Conservation (phyloP, 2,113 vertebrate genomes). For the Gobiocypris rarus region DNA sequence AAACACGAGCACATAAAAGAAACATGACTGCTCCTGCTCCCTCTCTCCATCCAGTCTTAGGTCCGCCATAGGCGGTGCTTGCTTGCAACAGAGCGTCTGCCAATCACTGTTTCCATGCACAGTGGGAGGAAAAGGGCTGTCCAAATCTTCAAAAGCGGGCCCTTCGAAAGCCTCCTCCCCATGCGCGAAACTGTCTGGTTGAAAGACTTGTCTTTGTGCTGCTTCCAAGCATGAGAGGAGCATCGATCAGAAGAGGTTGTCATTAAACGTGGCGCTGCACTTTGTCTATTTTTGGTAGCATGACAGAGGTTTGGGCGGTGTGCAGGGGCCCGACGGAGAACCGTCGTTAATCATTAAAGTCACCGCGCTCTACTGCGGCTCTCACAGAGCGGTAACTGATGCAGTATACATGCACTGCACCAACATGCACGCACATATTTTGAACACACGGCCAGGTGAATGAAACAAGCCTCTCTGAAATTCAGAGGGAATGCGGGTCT, state of each 20-base stretch:
- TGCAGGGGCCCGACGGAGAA: conserved; percentile 32
- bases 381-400: not conserved
- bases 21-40: conserved; percentile 16
- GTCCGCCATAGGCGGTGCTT: conserved; percentile 38
- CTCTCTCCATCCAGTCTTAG: conserved; percentile 15
- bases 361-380: not conserved
- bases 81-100: conserved; percentile 21
- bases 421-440: not conserved
- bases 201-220: conserved; percentile 46
- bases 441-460: conserved; percentile 13
- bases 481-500: not conserved
- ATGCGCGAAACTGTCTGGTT: conserved; percentile 51
- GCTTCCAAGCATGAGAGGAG: conserved; percentile 35
- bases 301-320: conserved; percentile 37
- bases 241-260: conserved; percentile 50
- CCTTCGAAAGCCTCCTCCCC: conserved; percentile 33
- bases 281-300: conserved; percentile 41
- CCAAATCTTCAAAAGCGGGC: conserved; percentile 49
- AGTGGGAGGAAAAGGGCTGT: conserved; percentile 37
- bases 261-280: conserved; percentile 33
- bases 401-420: not conserved
- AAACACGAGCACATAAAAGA: not conserved
- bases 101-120: conserved; percentile 37
- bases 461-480: conserved; percentile 27
- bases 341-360: conserved; percentile 48